Evolutionary conservation across 2,797 vertebrate genomes (phyloP), one percentile per base, ranked within the genome.

Genomic region (Sebastes iracundus): DNA sequence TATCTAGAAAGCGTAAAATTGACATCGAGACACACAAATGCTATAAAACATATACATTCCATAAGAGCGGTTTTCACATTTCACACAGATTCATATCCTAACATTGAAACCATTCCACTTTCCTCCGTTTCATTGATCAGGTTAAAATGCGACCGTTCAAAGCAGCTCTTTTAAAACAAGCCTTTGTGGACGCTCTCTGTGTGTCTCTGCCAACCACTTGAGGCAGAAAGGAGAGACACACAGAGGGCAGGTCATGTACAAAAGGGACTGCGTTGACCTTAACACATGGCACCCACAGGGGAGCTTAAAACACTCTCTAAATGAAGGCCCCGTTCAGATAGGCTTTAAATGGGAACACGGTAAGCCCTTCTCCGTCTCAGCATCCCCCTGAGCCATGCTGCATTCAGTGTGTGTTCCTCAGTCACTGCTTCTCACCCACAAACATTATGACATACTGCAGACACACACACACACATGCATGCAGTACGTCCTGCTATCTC

Each of bases 261-360:
- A 84, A 75, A 58, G 64, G 63, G 65, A 74, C 76, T 46, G 23
- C 67, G 81, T 85, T 87, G 90, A 91, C 90, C 85, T 90, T 72
- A 84, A 87, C 85, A 82, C 79, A 74, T 46, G 62, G 72, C 35
- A 46, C 25, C 81, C 72, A 76, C 82, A 76, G 80, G 88, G 77
- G 79, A 90, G 74, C 49, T 32, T 78, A 82, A 35, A 90, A 87
- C 80, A 80, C 77, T 74, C 23, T 10, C 75, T 86, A 82, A 92
- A 91, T 74, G 77, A 89, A 85, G 52, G 63, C 38, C 30, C 52
- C 9, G 1, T 46, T 88, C 83, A 85, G 80, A 89, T 65, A 82
- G 77, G 69, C 83, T 66, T 80, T 90, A 83, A 86, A 82, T 66
- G 72, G 77, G 79, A 85, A 87, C 76, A 81, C 71, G 1, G 66